phyloP scores from a whole-genome alignment of 2,888 invertebrate genomes.

The Trichopria drosophilae region DNA sequence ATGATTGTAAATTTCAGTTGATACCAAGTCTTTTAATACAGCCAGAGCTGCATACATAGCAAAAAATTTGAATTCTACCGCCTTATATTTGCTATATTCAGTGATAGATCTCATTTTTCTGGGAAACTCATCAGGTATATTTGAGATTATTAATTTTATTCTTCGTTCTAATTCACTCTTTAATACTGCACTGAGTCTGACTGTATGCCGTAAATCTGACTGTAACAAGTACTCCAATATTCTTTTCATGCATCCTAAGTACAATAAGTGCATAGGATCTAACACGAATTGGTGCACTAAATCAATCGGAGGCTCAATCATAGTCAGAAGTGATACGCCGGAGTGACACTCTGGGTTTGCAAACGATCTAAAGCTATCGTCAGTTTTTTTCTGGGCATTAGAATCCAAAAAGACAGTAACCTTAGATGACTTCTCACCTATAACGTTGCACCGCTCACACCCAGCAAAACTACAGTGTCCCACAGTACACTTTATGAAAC shows the following conservation, averaged over 20 bases:
- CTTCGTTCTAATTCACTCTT: no score
- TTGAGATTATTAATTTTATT: no score
- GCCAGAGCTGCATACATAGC: no score
- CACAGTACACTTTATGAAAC: conserved; percentile 24
- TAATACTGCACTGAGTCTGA: no score
- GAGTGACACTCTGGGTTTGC: conserved; percentile 18
- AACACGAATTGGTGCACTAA: conserved; percentile 13
- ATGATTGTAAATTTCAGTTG: conserved; percentile 10
- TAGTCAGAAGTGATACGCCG: conserved; percentile 22
- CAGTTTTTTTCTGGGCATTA: conserved; percentile 15
- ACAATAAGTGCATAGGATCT: conserved; percentile 24
- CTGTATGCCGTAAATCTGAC: conserved; percentile 3
- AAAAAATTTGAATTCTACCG: conserved; percentile 19
- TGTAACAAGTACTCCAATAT: conserved; percentile 12
- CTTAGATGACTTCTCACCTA: conserved; percentile 12
- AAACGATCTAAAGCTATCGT: conserved; percentile 23
- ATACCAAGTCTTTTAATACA: no score
- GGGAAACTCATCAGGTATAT: no score
- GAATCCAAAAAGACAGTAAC: conserved; percentile 8
- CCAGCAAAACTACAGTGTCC: conserved; percentile 30
- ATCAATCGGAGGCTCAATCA: conserved; percentile 16
- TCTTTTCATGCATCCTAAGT: conserved; percentile 9
- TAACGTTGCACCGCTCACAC: conserved; percentile 31
- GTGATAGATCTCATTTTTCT: no score
- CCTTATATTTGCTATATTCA: no score